Percentiles rank a stretch among this genome's conserved stretches.
phyloP scores from a whole-genome alignment of 2,888 invertebrate species.

The Bombylius discolor region DNA sequence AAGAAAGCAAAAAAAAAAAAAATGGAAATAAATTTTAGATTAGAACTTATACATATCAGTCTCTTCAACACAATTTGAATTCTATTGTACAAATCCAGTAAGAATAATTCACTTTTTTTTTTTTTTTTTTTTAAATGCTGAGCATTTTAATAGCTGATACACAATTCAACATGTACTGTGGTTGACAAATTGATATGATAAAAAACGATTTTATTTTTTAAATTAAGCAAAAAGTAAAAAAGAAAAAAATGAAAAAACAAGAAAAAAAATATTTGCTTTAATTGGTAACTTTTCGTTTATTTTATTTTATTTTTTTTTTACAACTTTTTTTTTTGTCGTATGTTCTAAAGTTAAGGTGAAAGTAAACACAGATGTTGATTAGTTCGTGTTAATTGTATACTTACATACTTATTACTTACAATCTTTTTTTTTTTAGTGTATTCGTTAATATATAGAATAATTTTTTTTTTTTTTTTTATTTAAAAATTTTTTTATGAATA shows the following conservation, averaged over 20 bases:
- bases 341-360: conserved; percentile 15
- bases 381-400: background rate
- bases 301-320: background rate
- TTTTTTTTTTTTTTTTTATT: too few relatives aligned
- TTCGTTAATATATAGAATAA: background rate
- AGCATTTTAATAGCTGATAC: background rate
- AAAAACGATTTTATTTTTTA: background rate
- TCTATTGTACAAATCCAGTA: background rate
- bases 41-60: background rate
- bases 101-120: background rate
- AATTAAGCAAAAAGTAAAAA: background rate
- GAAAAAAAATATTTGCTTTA: background rate
- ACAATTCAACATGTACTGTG: background rate
- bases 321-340: background rate
- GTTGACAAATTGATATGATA: background rate
- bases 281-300: background rate
- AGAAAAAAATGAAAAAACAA: background rate
- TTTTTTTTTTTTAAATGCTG: background rate
- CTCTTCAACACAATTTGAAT: background rate
- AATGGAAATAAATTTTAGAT: background rate
- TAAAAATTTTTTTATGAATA: too few relatives aligned
- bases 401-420: background rate
- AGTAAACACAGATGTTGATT: conserved; percentile 17
- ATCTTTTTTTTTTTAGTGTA: background rate
- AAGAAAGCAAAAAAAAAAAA: too few relatives aligned